Base-by-base conservation (phyloP, 1,140 invertebrate genomes). In the Platyscapa corneri region DNA sequence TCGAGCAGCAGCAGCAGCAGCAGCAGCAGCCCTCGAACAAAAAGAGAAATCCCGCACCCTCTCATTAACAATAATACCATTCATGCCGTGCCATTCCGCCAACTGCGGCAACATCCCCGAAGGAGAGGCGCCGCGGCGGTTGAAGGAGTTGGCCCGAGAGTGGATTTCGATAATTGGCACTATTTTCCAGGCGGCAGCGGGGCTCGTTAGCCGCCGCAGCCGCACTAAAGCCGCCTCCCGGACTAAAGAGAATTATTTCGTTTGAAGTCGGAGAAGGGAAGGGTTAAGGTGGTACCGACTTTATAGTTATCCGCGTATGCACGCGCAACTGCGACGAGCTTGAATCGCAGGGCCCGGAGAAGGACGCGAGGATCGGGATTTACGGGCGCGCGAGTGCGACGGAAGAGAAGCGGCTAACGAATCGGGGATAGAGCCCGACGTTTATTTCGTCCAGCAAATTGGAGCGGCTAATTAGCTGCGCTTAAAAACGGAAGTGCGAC, bases 161-260 rank as follows among this genome's bases (percentile, higher is more conserved):
- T 90, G 90, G 67, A 90, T 92, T 90, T 91, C 89, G 89, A 93
- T 93, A 93, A 93, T 93, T 92, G 92, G 91, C 89, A 89, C 87
- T 89, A 90, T 89, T 90, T 91, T 90, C 89, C 89, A 82, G 84
- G 89, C 1, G 14, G 32, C 70, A 32, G 49, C 1, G 30, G 23
- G 64, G 37, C 53, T 49, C 78, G 39, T 3, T 32, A 30, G 37
- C 27, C 76, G n/a, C 76, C 82, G 88, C 81, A 88, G 87, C 86
- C 90, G 91, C 91, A 90, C n/a, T n/a, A n/a, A n/a, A n/a, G n/a
- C n/a, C 89, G 74, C 83, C 87, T 84, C 85, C 3, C 60, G 60
- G 75, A 18, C 87, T 90, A 89, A 89, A 91, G 91, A 90, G 90
- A 92, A 93, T 93, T 93, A 93, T 93, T 93, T 92, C 90, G 92